Conservation (phyloP, 2,113 vertebrate species). For the Antennarius striatus region DNA sequence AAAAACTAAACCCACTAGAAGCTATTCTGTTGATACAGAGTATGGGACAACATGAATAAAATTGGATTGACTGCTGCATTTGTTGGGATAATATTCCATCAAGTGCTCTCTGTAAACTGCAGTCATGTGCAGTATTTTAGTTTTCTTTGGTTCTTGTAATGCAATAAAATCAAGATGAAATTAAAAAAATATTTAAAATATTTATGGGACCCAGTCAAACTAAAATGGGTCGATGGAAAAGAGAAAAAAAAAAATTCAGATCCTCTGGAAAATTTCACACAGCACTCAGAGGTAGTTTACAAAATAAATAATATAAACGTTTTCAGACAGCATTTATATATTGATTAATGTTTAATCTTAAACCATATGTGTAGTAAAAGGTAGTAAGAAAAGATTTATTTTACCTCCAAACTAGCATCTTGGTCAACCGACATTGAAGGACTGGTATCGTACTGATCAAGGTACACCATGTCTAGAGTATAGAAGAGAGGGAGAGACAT, state of each 20-base stretch:
- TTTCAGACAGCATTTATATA: background rate
- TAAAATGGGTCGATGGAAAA: conserved; percentile 15
- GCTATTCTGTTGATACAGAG: too few relatives aligned
- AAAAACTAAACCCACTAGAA: conserved; percentile 1
- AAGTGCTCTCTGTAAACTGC: too few relatives aligned
- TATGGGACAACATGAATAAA: too few relatives aligned
- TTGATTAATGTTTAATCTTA: background rate
- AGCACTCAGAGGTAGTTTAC: too few relatives aligned
- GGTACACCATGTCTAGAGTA: conserved; percentile 87
- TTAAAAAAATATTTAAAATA: conserved; percentile 14
- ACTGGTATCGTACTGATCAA: conserved; percentile 84
- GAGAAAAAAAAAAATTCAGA: background rate
- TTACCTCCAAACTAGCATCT: conserved; percentile 82
- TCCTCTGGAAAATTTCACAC: too few relatives aligned
- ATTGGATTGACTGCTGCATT: too few relatives aligned
- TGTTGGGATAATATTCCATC: too few relatives aligned
- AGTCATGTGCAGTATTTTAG: background rate
- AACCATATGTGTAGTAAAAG: background rate
- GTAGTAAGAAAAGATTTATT: background rate
- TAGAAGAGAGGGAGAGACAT: background rate
- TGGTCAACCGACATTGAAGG: conserved; percentile 77
- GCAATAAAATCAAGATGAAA: background rate
- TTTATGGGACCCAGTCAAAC: conserved; percentile 3
- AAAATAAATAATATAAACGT: too few relatives aligned
- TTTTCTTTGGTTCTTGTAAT: background rate